Percentiles rank a stretch among this genome's conserved stretches.
These are phyloP conservation scores for Clytia hemisphaerica DNA, from an alignment of 30 jellyfish, hydroid and myxozoan genomes.

Conservation along the genomic window DNA sequence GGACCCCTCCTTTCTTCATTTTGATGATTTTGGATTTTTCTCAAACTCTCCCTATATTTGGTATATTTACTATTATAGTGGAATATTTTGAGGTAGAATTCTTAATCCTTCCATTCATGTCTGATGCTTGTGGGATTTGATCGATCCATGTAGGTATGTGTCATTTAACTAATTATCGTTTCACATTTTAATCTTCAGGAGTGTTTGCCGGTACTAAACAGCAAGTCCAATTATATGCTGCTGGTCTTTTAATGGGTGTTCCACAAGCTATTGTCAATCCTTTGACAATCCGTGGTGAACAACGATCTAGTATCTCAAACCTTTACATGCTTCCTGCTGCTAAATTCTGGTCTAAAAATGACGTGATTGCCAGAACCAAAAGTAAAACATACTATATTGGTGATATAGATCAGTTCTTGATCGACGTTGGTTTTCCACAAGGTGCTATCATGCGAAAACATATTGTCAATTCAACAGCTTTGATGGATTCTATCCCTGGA, in stretches of 20 bases:
- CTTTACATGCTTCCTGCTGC: slow-evolving; percentile 36
- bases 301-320: slow-evolving; percentile 36
- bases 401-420: slow-evolving; percentile 33
- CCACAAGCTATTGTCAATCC: slow-evolving; percentile 17
- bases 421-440: slow-evolving; percentile 43
- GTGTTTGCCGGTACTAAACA: slow-evolving; percentile 46
- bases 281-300: slow-evolving; percentile 23
- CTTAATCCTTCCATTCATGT: no score
- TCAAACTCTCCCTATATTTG: no score
- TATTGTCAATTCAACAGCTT: not conserved
- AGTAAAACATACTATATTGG: slow-evolving; percentile 13
- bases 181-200: slow-evolving; percentile 11
- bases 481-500: slow-evolving; percentile 34
- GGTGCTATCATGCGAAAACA: slow-evolving; percentile 24
- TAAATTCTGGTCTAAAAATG: slow-evolving; percentile 26
- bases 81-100: no score
- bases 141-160: no score
- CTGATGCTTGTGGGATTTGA: no score
- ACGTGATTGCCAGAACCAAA: slow-evolving; percentile 25
- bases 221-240: slow-evolving; percentile 30
- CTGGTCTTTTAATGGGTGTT: slow-evolving; percentile 22
- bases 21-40: no score
- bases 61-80: no score
- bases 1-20: no score
- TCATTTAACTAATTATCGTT: no score